Percentiles rank a stretch among this genome's conserved stretches.
Conservation (phyloP, 64 coral and sea anemone species). For the Astreopora myriophthalma region DNA sequence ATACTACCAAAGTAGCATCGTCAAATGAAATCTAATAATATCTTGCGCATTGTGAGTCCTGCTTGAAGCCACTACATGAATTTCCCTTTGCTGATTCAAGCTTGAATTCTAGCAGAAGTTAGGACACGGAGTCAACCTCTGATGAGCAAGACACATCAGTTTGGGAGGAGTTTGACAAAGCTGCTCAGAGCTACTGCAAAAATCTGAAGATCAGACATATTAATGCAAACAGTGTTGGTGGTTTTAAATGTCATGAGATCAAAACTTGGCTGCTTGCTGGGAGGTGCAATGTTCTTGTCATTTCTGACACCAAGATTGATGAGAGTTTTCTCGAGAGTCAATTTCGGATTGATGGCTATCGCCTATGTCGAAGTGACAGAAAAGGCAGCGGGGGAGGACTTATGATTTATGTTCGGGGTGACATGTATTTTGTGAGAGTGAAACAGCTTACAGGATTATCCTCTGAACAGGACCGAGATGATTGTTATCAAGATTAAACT, state of each 20-base stretch:
- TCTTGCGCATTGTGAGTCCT: constrained; percentile 44
- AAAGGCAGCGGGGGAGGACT: not conserved
- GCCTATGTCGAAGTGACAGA: constrained; percentile 30
- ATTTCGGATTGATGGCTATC: constrained; percentile 1
- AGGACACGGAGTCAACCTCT: not conserved
- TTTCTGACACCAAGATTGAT: constrained; percentile 19
- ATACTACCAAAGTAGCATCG: constrained; percentile 45
- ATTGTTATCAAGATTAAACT: too few relatives aligned
- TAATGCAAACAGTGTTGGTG: not conserved
- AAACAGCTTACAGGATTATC: too few relatives aligned
- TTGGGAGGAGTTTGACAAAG: not conserved
- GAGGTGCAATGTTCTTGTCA: not conserved
- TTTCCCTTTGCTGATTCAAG: constrained; percentile 13
- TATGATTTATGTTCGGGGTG: too few relatives aligned
- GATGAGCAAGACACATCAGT: constrained; percentile 29
- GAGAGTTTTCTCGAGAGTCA: constrained; percentile 10
- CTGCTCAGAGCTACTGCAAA: not conserved
- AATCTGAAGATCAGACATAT: not conserved
- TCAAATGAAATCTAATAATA: constrained; percentile 29
- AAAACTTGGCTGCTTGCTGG: not conserved
- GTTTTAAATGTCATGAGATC: constrained; percentile 2
- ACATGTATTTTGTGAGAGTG: too few relatives aligned
- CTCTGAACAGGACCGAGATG: too few relatives aligned
- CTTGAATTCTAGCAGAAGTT: constrained; percentile 24
- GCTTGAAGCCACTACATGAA: constrained; percentile 15